These are phyloP conservation scores for Brachionus rotundiformis DNA, from an alignment of 1,140 invertebrate genomes.

Conservation along the genomic window DNA sequence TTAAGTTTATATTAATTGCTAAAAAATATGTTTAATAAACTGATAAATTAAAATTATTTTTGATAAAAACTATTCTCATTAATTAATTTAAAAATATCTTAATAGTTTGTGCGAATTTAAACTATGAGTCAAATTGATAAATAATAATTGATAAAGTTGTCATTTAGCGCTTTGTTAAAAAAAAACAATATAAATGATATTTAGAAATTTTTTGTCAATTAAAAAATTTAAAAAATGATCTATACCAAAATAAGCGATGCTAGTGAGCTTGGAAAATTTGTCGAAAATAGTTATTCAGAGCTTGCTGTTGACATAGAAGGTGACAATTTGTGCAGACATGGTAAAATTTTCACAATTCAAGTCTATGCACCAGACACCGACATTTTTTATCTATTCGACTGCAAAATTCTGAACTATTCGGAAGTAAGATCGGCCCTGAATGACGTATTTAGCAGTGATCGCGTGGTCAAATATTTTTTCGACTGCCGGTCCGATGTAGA, in stretches of 20 bases:
- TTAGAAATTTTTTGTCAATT: background rate
- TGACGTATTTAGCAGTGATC: background rate
- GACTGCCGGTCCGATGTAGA: conserved; percentile 25
- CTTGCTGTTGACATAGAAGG: conserved; percentile 11
- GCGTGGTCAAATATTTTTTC: background rate
- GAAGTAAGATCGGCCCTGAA: background rate
- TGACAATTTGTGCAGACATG: conserved; percentile 18
- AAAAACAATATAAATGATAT: background rate
- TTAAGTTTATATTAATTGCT: no score
- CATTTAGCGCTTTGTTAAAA: background rate
- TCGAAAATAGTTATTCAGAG: background rate
- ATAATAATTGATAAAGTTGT: no score
- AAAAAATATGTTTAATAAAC: no score
- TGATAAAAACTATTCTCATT: no score
- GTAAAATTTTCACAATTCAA: conserved; percentile 30
- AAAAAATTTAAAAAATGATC: background rate
- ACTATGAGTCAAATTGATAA: no score
- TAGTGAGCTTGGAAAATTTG: background rate
- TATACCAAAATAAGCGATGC: background rate
- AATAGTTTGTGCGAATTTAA: no score
- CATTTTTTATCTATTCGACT: conserved; percentile 21
- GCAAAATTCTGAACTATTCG: background rate
- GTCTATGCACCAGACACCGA: background rate
- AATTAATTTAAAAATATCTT: no score
- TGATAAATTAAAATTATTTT: no score